Base-by-base conservation (phyloP, 1,140 invertebrate species). In the Hetaerina americana region DNA sequence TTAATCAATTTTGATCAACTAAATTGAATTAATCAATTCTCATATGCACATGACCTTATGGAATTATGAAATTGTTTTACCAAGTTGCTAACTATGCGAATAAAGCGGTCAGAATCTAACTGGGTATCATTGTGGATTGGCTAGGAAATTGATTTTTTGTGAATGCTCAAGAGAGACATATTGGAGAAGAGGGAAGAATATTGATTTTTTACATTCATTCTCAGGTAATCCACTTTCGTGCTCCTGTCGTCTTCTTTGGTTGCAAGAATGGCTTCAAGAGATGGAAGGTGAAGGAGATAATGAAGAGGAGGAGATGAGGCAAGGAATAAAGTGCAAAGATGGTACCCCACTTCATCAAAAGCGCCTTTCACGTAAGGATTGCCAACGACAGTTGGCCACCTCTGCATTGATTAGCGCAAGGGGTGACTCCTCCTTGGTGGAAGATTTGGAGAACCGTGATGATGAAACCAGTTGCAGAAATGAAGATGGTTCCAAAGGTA, bases 171-270 rank as follows among this genome's bases (percentile, higher is more conserved):
- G n/a, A n/a, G n/a, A n/a, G n/a, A n/a, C n/a, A n/a, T n/a, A n/a
- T n/a, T n/a, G n/a, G n/a, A n/a, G n/a, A n/a, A n/a, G n/a, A n/a
- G n/a, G n/a, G n/a, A n/a, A n/a, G n/a, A n/a, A n/a, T n/a, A n/a
- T n/a, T n/a, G n/a, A n/a, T n/a, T n/a, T n/a, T n/a, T n/a, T n/a
- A n/a, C n/a, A n/a, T n/a, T n/a, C 15, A 5, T 40, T 5, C 82
- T 71, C 77, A 92, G 91, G 90, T 18, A 94, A 94, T 83, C 92
- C 92, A 10, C 80, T 94, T 57, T 84, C 87, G 12, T 94, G 92
- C 79, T 88, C 90, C 10, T 94, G 92, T 77, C 87, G 87, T 72
- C 85, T 92, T 79, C 81, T 91, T 26, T 94, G 92, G 92, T 79
- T 94, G 0, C 86, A 90, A 75, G 87, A 88, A n/a, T 94, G 91